Base-by-base conservation (phyloP, 2,797 vertebrate species). In the Taenioides sp. region DNA sequence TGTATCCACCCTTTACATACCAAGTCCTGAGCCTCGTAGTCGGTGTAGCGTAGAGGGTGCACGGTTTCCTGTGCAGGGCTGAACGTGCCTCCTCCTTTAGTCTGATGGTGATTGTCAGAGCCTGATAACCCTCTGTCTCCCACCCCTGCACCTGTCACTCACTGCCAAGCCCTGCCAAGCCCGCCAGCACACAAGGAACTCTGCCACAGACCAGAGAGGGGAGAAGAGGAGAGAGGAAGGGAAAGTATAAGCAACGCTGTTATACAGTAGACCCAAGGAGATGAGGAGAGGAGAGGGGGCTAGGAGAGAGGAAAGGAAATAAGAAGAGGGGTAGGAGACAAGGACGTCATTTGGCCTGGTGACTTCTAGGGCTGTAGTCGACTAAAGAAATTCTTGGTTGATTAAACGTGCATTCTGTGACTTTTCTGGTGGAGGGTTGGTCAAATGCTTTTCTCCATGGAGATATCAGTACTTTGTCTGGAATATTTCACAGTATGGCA, bases 41-140 rank as follows among this genome's bases (percentile, higher is more conserved):
- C 20, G 37, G 58, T 3, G 57, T 16, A n/a, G n/a, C 20, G 22
- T 23, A 22, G n/a, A 60, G 31, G 49, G 34, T 27, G 37, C 52
- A 68, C 74, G 52, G 52, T 18, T 83, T 74, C 69, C 65, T 50
- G 69, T 23, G 50, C 40, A 11, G 52, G 43, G 65, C 76, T 65
- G 37, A 18, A 47, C 59, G 67, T 69, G 66, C 69, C 65, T 71
- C 50, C 65, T 72, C 50, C 80, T 86, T 79, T 69, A 75, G 81
- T 74, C 16, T 2, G 66, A 72, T 75, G 87, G 78, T 91, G 87
- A 89, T 88, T 91, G 90, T 88, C 90, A 85, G 87, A 90, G 84
- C 69, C 83, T 75, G 90, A 90, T 92, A 92, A 90, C 85, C 84
- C 73, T 75, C 80, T 75, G 80, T 84, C 80, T 80, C 78, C 66